Evolutionary conservation across 2,797 vertebrate species (phyloP).

Genomic region (Lagorchestes hirsutus): DNA sequence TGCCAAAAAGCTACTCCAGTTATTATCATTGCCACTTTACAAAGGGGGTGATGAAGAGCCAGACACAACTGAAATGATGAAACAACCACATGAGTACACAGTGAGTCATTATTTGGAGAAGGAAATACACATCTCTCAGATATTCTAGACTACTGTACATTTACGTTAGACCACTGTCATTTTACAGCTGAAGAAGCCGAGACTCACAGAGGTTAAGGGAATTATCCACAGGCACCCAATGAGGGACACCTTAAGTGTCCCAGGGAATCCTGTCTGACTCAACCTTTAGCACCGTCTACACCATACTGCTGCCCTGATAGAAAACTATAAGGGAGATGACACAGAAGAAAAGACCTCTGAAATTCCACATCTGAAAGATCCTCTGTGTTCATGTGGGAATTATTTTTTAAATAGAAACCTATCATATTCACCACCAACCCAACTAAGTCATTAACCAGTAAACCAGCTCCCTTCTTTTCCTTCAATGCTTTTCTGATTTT

Average conservation of each 20-base stretch:
- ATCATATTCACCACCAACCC: background rate
- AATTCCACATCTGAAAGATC: background rate
- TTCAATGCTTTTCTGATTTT: background rate
- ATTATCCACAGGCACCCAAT: background rate
- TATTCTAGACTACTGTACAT: background rate
- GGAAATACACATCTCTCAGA: background rate
- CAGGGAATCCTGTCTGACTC: background rate
- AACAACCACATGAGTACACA: background rate
- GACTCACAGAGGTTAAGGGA: background rate
- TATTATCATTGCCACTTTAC: background rate
- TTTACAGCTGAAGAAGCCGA: background rate
- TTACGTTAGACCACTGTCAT: background rate
- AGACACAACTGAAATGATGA: background rate
- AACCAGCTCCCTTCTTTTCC: background rate
- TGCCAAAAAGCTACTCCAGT: background rate
- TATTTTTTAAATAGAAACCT: background rate
- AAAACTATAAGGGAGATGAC: background rate
- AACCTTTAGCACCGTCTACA: background rate
- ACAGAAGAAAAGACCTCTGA: background rate
- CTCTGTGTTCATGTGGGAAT: background rate
- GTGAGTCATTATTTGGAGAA: background rate
- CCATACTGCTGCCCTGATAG: background rate
- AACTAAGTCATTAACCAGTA: background rate
- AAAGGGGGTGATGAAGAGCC: background rate
- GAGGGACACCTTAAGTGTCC: background rate